Evolutionary conservation across 2,888 invertebrate genomes (phyloP), one percentile per base, ranked within the genome.

Genomic region (Cybosia mesomella): DNA sequence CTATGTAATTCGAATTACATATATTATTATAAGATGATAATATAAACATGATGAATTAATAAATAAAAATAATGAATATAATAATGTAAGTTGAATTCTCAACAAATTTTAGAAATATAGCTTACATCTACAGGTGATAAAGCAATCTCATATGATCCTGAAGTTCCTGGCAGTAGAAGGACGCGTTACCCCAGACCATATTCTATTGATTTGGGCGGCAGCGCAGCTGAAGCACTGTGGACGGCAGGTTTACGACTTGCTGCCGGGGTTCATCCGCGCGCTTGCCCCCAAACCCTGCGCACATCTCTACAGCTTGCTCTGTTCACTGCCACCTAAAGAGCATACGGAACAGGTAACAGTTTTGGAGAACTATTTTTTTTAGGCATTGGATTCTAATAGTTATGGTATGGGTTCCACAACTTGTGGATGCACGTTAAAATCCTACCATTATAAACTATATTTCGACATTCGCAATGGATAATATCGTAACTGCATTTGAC

Each of bases 151-250:
- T 91, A 97, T 98, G 83, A 97, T 99, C 74, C 94, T 99, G 62
- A 98, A 98, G 90, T 98, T 99, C 90, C 95, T 99, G 73, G 99
- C 98, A 0, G 97, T 98, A 92, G 98, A 99, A 91, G 98, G 98
- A 55, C 96, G 98, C 78, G 97, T 99, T 54, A 98, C 98, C 0
- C 97, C 97, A 68, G 98, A 98, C 69, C 98, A 99, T 82, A 97
- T 99, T 79, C 98, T 98, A 87, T 96, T 98, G 54, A 98, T 99
- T 75, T 99, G 99, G 99, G 98, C 98, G 77, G 98, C 99, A 0
- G 98, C 98, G 0, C 99, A 99, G 89, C 91, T 99, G 64, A 99
- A 99, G 89, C 99, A 99, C 89, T 99, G 99, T 88, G 97, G 98
- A 0, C 97, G 98, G 82, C 98, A 98, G 74, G 98, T 99, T 72